phyloP scores from a whole-genome alignment of 2,797 vertebrate species.

The Danio tinwini region DNA sequence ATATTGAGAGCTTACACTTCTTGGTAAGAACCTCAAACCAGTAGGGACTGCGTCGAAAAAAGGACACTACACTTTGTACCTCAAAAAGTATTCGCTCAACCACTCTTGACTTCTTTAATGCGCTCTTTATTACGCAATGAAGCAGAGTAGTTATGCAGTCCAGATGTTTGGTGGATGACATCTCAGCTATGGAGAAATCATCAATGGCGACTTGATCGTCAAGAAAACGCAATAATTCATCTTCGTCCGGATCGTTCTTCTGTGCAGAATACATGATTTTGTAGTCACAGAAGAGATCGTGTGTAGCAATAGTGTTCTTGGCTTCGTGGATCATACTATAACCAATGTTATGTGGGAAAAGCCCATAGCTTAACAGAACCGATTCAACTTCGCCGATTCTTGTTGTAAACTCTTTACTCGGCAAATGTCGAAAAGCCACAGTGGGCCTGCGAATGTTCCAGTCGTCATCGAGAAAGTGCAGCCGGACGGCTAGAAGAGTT shows the following conservation, averaged over 20 bases:
- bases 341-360: conserved; percentile 77
- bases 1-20: conserved; percentile 73
- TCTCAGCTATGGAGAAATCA: conserved; percentile 63
- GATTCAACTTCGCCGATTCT: conserved; percentile 76
- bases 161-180: conserved; percentile 70
- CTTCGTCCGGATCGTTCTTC: conserved; percentile 72
- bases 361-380: conserved; percentile 78
- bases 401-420: conserved; percentile 59
- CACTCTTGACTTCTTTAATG: conserved; percentile 76
- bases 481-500: conserved; percentile 71
- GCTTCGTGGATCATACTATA: conserved; percentile 76
- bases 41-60: conserved; percentile 75
- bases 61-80: conserved; percentile 76
- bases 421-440: conserved; percentile 77
- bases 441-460: conserved; percentile 77
- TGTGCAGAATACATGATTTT: conserved; percentile 73
- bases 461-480: conserved; percentile 75
- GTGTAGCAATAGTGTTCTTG: conserved; percentile 71
- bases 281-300: conserved; percentile 78
- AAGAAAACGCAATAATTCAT: conserved; percentile 74
- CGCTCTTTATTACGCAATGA: conserved; percentile 77
- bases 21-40: conserved; percentile 78
- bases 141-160: conserved; percentile 69
- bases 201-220: conserved; percentile 65
- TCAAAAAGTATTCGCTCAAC: conserved; percentile 78